Evolutionary conservation across 2,888 invertebrate species (phyloP), one percentile per base, ranked within the genome.

Genomic region (Philaethria dido): DNA sequence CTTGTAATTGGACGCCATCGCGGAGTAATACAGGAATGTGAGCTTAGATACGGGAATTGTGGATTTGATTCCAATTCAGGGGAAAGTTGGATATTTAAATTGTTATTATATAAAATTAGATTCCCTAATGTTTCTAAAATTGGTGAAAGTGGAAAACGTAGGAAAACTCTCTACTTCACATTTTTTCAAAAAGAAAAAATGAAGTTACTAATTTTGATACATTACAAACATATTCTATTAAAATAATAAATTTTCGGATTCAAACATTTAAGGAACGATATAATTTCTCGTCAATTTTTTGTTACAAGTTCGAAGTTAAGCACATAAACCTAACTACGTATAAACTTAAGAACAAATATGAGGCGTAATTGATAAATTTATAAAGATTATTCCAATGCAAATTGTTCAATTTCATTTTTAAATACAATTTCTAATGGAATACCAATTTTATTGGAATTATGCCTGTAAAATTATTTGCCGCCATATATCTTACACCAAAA

Each of bases 401-500:
- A 48, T 25, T 55, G 20, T 55, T 8, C 8, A 11, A 14, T 14
- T 39, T 5, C 18, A n/a, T n/a, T n/a, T n/a, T n/a, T n/a, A n/a
- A n/a, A n/a, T n/a, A n/a, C n/a, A n/a, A n/a, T n/a, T 14, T 20
- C 14, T 4, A 55, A 20, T 20, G 14, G 0, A 57, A 22, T 55
- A 20, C n/a, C 39, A 29, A 29, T 18, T 29, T 22, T 39, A 25
- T 57, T 42, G 22, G 11, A 57, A 55, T 39, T 39, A 29, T 48
- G 18, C 14, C 14, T 8, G n/a, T 42, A 60, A 54, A 63, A 48
- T 69, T 64, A 67, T 67, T 11, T 18, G 48, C 62, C 57, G 52
- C 39, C 45, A 52, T 64, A 47, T 69, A 68, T 66, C 60, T 78
- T 83, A 57, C 80, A 79, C 79, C 75, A 77, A 85, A 83, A 83